These are phyloP conservation scores for Leptestheria dahalacensis DNA, from an alignment of 1,140 invertebrate species.

Conservation along the genomic window DNA sequence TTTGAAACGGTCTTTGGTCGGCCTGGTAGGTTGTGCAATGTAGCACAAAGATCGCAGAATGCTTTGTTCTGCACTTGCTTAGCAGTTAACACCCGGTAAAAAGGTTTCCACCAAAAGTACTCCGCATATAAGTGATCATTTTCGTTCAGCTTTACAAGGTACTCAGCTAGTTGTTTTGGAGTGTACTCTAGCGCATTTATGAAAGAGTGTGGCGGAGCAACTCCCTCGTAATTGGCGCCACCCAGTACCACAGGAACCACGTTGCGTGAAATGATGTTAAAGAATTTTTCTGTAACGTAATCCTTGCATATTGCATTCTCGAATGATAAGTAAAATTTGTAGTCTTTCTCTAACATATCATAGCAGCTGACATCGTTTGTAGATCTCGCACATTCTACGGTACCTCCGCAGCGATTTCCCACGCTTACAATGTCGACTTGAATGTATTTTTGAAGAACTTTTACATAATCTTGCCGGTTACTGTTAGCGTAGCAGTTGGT, in stretches of 20 bases:
- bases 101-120: conserved; percentile 17
- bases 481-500: conserved; percentile 26
- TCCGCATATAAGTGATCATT: conserved; percentile 20
- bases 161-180: conserved; percentile 21
- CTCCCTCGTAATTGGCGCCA: conserved; percentile 22
- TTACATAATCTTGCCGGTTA: conserved; percentile 27
- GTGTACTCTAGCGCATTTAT: conserved; percentile 27
- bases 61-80: background rate
- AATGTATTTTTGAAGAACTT: conserved; percentile 29
- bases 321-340: conserved; percentile 32
- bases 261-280: conserved; percentile 18
- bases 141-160: conserved; percentile 19
- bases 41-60: conserved; percentile 9
- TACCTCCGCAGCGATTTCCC: conserved; percentile 28
- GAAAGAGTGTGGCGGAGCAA: conserved; percentile 25
- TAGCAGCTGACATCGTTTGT: background rate
- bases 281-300: conserved; percentile 34
- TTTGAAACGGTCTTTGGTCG: too few relatives aligned
- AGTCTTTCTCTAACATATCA: conserved; percentile 17
- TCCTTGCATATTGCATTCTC: conserved; percentile 33
- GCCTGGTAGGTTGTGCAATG: too few relatives aligned
- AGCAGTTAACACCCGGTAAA: background rate
- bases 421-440: conserved; percentile 31
- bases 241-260: conserved; percentile 27
- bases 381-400: conserved; percentile 16